Evolutionary conservation across 2,888 invertebrate genomes (phyloP).

Genomic region (Metacarcinus magister): DNA sequence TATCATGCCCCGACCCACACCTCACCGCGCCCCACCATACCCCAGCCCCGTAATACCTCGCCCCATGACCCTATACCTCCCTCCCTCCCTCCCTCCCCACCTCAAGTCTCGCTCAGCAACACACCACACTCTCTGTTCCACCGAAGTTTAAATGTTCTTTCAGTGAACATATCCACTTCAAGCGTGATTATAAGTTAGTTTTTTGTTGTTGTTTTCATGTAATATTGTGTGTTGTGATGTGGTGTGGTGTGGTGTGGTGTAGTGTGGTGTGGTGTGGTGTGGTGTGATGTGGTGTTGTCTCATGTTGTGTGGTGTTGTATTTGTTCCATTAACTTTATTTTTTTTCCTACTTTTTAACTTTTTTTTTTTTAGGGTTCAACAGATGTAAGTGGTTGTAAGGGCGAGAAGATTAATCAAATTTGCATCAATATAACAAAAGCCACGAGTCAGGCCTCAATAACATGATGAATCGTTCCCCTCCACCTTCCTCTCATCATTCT

Average conservation of each 20-base stretch:
- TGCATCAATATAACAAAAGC: background rate
- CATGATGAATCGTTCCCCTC: conserved; percentile 16
- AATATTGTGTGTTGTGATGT: background rate
- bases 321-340: too few species aligned
- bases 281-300: too few species aligned
- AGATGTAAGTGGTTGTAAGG: too few species aligned
- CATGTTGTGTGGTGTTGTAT: too few species aligned
- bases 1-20: background rate
- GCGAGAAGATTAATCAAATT: background rate
- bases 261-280: too few species aligned
- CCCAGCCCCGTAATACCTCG: background rate
- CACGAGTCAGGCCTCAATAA: background rate
- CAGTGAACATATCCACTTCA: background rate
- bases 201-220: background rate
- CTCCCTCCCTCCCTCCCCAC: background rate
- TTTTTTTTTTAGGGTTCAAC: too few species aligned
- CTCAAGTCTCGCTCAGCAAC: background rate
- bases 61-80: background rate
- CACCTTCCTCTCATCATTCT: background rate
- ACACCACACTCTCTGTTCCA: background rate
- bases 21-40: background rate
- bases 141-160: background rate
- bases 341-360: too few species aligned
- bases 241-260: too few species aligned
- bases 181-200: background rate